Evolutionary conservation across 2,797 vertebrate genomes (phyloP).

Genomic region (Syncerus caffer): DNA sequence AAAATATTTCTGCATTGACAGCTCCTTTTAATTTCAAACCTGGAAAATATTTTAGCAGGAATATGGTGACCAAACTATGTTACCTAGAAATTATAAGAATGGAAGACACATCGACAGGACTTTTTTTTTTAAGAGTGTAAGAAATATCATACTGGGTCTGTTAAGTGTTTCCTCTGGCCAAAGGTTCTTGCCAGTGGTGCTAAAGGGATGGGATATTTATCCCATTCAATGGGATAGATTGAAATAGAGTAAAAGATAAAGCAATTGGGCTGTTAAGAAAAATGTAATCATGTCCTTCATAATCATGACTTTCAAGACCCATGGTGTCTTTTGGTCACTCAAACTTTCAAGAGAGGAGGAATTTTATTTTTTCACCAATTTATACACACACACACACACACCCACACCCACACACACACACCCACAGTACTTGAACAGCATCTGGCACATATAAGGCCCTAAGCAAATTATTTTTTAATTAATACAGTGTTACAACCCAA

Average conservation of each 20-base stretch:
- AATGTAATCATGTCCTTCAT: neutral
- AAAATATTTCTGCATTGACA: neutral
- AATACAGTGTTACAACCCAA: neutral
- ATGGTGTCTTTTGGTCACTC: neutral
- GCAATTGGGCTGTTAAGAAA: neutral
- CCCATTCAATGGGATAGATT: neutral
- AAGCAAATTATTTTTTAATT: neutral
- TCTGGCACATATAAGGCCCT: neutral
- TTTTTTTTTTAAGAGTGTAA: neutral
- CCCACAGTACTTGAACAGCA: neutral
- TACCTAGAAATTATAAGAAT: neutral
- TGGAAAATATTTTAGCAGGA: neutral
- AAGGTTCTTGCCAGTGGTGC: neutral
- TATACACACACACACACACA: accelerated
- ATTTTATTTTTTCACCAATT: neutral
- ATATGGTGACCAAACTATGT: neutral
- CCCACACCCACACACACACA: accelerated
- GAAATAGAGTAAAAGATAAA: neutral
- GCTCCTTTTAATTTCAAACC: neutral
- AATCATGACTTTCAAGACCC: neutral
- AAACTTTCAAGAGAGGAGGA: neutral
- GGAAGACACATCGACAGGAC: neutral
- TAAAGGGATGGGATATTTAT: neutral
- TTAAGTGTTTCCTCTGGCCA: neutral
- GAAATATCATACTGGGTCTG: neutral